phyloP scores from a whole-genome alignment of 1,140 invertebrate species.

The Neodiprion lecontei region DNA sequence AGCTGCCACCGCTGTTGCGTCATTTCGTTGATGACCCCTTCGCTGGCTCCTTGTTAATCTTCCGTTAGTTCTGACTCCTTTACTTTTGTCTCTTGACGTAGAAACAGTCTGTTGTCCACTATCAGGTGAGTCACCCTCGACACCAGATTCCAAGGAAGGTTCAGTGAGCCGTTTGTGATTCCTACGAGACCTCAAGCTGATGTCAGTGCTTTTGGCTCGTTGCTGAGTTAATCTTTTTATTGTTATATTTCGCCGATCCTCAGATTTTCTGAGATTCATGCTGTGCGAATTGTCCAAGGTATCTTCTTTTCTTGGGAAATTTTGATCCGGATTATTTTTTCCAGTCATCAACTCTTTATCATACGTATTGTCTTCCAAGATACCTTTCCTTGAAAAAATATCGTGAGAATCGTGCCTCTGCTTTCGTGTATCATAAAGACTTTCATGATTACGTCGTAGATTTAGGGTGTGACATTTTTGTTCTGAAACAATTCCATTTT shows the following conservation, averaged over 20 bases:
- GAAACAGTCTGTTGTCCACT: constrained; percentile 23
- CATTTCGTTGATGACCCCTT: constrained; percentile 41
- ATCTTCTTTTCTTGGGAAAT: constrained; percentile 21
- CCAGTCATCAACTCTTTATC: not conserved
- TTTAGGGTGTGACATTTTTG: not conserved
- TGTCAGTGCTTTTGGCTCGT: constrained; percentile 20
- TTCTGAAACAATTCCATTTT: not conserved
- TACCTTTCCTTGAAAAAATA: not conserved
- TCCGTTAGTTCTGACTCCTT: constrained; percentile 39
- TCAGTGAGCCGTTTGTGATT: constrained; percentile 67
- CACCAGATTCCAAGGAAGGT: constrained; percentile 38
- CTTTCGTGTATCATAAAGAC: not conserved
- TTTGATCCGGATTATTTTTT: not conserved
- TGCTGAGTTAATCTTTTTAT: constrained; percentile 45
- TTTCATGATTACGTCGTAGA: not conserved
- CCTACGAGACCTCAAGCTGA: constrained; percentile 61
- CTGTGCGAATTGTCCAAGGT: constrained; percentile 19
- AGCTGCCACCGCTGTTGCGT: constrained; percentile 22
- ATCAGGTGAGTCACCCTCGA: constrained; percentile 37
- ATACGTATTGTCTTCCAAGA: not conserved
- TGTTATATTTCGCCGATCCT: constrained; percentile 47
- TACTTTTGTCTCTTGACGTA: constrained; percentile 16
- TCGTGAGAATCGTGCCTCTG: not conserved
- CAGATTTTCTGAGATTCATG: constrained; percentile 37
- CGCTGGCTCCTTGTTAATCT: constrained; percentile 52